These are phyloP conservation scores for Mythimna ferrago DNA, from an alignment of 2,888 invertebrate species.

Conservation along the genomic window DNA sequence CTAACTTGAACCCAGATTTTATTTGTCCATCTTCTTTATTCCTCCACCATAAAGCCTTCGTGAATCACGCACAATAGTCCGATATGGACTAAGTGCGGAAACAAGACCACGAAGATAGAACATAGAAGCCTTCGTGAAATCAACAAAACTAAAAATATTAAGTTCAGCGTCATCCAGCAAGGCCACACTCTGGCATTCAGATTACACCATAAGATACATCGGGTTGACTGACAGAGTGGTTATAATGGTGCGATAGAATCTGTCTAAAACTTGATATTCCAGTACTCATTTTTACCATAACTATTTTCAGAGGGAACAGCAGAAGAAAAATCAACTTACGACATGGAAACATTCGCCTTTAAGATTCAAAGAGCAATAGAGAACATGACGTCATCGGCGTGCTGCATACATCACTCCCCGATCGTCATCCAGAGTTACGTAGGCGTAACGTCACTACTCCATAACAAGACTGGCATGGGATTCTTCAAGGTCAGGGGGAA, in stretches of 20 bases:
- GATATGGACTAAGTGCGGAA: too few relatives aligned
- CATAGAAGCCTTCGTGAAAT: too few relatives aligned
- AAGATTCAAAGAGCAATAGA: slow-evolving; percentile 90
- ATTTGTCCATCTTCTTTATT: too few relatives aligned
- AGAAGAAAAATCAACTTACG: slow-evolving; percentile 88
- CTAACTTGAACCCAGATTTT: too few relatives aligned
- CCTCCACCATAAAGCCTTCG: too few relatives aligned
- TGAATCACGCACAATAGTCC: too few relatives aligned
- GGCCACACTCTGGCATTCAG: too few relatives aligned
- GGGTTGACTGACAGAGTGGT: too few relatives aligned
- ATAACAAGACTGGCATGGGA: slow-evolving; percentile 95
- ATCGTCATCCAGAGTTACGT: slow-evolving; percentile 95
- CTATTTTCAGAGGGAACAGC: slow-evolving; percentile 77
- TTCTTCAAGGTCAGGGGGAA: slow-evolving; percentile 97
- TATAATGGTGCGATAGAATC: neutral
- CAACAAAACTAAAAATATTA: too few relatives aligned
- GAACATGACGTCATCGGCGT: slow-evolving; percentile 83
- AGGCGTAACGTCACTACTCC: slow-evolving; percentile 94
- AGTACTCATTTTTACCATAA: neutral
- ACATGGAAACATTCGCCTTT: slow-evolving; percentile 91
- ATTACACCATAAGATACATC: too few relatives aligned
- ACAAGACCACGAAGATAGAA: too few relatives aligned
- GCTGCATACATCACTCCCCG: slow-evolving; percentile 92
- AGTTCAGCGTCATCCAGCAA: too few relatives aligned
- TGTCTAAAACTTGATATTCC: neutral